phyloP scores from a whole-genome alignment of 2,113 vertebrate genomes.

The Upupa epops region DNA sequence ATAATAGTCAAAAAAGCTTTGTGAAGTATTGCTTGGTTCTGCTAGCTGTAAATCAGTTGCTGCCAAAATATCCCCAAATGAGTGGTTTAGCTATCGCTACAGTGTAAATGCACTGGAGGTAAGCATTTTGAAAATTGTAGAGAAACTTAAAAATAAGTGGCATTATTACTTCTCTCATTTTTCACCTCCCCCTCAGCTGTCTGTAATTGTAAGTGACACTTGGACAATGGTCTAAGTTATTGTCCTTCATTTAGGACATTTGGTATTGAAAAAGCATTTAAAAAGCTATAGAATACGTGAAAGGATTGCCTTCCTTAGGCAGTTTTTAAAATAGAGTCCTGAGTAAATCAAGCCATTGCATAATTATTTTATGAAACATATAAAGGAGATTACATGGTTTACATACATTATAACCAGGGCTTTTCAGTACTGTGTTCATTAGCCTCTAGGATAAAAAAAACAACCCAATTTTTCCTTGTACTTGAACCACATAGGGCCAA shows the following conservation, averaged over 20 bases:
- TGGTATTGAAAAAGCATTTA: not conserved
- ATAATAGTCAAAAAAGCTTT: not conserved
- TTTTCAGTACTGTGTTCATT: not conserved
- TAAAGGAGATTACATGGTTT: not conserved
- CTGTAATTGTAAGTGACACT: not conserved
- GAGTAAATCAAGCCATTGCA: not conserved
- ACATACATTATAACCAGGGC: not conserved
- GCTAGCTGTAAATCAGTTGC: not conserved
- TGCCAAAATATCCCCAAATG: not conserved
- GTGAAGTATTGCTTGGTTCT: not conserved
- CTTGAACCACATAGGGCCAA: not conserved
- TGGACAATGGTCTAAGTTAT: rapidly evolving
- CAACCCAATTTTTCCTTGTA: not conserved
- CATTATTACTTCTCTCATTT: not conserved
- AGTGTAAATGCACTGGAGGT: not conserved
- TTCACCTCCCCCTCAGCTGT: not conserved
- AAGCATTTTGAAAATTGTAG: not conserved
- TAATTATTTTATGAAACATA: not conserved
- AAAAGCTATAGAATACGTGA: not conserved
- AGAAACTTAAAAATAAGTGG: not conserved
- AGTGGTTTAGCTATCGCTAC: not conserved
- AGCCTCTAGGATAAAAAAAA: not conserved
- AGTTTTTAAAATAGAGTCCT: not conserved
- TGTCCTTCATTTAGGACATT: not conserved
- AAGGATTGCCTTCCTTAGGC: not conserved